phyloP scores from a whole-genome alignment of 2,888 invertebrate species.

The Drosophila kuntzei region DNA sequence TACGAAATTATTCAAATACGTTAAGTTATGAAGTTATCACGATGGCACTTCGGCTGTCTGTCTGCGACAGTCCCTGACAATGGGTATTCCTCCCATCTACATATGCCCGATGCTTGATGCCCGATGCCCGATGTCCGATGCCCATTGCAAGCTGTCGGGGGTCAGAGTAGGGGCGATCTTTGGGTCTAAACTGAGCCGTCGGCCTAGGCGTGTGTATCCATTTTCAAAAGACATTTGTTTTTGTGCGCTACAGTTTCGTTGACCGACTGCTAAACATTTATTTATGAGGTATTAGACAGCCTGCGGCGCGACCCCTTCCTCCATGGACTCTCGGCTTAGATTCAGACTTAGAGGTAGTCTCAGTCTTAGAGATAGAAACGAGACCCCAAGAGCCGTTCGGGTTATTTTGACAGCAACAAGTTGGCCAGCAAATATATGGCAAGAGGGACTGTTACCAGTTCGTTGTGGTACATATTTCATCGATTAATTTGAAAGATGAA shows the following conservation, averaged over 20 bases:
- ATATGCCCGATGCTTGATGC: background rate
- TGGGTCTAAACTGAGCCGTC: constrained; percentile 13
- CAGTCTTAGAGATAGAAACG: constrained; percentile 12
- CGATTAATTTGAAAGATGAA: constrained; percentile 82
- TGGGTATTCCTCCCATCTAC: constrained; percentile 59
- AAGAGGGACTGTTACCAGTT: constrained; percentile 39
- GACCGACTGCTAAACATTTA: constrained; percentile 69
- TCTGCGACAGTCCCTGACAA: constrained; percentile 63
- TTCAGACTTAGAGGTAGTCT: constrained; percentile 8
- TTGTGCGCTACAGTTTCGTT: constrained; percentile 78
- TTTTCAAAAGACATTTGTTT: constrained; percentile 71
- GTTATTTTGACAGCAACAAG: constrained; percentile 83
- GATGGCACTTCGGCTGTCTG: constrained; percentile 69
- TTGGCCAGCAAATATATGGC: constrained; percentile 74
- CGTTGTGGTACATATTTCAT: constrained; percentile 81
- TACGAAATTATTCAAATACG: constrained; percentile 80
- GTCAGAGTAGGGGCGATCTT: constrained; percentile 42
- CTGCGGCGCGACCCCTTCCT: constrained; percentile 48
- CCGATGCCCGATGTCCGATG: constrained; percentile 23
- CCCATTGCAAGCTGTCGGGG: constrained; percentile 49
- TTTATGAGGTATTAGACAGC: constrained; percentile 79
- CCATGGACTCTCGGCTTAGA: constrained; percentile 14
- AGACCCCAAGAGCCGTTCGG: constrained; percentile 21
- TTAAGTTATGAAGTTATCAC: constrained; percentile 83
- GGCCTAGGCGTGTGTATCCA: constrained; percentile 52